Evolutionary conservation across 2,797 vertebrate species (phyloP).

Genomic region (Neoniphon sammara): DNA sequence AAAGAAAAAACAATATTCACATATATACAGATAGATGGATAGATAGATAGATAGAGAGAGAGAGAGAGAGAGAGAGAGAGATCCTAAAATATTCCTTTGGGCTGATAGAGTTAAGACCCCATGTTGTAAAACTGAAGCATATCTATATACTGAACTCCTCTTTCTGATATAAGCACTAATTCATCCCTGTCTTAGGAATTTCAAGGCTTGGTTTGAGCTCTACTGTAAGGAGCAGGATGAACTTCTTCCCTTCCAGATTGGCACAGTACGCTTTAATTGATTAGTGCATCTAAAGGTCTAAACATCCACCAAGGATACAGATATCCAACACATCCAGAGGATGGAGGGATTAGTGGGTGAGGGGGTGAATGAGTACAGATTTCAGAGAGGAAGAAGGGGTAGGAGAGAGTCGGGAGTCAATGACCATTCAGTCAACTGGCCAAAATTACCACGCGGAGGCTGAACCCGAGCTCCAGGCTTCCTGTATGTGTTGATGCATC

Average conservation of each 20-base stretch:
- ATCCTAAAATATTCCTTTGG: not conserved
- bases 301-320: constrained; percentile 52
- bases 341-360: constrained; percentile 66
- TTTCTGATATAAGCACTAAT: not conserved
- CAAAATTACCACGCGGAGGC: constrained; percentile 60
- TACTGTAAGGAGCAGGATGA: not conserved
- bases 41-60: not conserved
- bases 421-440: constrained; percentile 74
- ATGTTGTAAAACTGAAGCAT: not conserved
- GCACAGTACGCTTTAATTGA: constrained; percentile 54
- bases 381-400: constrained; percentile 55
- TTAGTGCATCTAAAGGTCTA: constrained; percentile 40
- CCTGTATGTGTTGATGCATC: constrained; percentile 67
- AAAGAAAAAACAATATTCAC: too few relatives aligned
- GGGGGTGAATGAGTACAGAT: constrained; percentile 70
- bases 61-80: not conserved
- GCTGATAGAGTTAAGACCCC: not conserved
- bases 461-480: constrained; percentile 58
- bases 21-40: too few relatives aligned
- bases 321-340: constrained; percentile 59
- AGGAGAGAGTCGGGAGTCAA: constrained; percentile 70
- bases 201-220: constrained; percentile 12
- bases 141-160: not conserved
- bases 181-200: not conserved
- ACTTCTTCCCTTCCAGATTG: constrained; percentile 10